A percentile compares a stretch with the other conserved stretches of the same genome.
These are phyloP conservation scores for Meloidogyne hapla DNA, from an alignment of 1,140 invertebrate genomes.

Conservation along the genomic window DNA sequence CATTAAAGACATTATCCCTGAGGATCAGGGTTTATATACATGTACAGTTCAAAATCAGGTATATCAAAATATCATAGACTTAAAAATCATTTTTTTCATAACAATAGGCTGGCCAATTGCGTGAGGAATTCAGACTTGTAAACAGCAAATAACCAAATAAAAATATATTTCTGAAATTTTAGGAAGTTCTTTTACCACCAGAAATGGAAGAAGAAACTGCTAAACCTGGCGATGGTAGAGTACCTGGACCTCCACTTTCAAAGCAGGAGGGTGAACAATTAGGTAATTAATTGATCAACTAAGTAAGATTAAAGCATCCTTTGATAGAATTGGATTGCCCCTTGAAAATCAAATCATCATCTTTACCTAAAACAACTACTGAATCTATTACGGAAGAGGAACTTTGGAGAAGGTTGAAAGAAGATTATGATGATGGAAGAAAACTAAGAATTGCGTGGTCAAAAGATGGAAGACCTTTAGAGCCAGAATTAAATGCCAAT, in stretches of 20 bases:
- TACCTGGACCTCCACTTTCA: constrained; percentile 17
- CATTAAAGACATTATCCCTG: constrained; percentile 40
- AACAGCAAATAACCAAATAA: not conserved
- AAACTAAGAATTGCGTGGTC: constrained; percentile 45
- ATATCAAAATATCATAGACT: not conserved
- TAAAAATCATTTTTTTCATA: not conserved
- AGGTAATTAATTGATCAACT: not conserved
- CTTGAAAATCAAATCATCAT: constrained; percentile 36
- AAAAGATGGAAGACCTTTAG: constrained; percentile 57
- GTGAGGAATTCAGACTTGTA: constrained; percentile 20
- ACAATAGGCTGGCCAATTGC: not conserved
- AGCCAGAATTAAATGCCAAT: constrained; percentile 18
- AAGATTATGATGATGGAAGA: not conserved
- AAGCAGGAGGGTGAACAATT: constrained; percentile 53
- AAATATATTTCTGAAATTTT: not conserved
- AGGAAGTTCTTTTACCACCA: constrained; percentile 40
- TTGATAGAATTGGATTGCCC: constrained; percentile 49
- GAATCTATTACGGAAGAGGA: constrained; percentile 28
- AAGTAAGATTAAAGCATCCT: not conserved
- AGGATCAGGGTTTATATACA: constrained; percentile 51
- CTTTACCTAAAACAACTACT: not conserved
- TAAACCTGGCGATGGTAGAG: constrained; percentile 12
- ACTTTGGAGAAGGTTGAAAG: not conserved
- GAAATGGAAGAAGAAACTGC: constrained; percentile 42
- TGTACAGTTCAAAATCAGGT: constrained; percentile 57